phyloP scores from a whole-genome alignment of 2,888 invertebrate species.

The Harpalus rufipes region DNA sequence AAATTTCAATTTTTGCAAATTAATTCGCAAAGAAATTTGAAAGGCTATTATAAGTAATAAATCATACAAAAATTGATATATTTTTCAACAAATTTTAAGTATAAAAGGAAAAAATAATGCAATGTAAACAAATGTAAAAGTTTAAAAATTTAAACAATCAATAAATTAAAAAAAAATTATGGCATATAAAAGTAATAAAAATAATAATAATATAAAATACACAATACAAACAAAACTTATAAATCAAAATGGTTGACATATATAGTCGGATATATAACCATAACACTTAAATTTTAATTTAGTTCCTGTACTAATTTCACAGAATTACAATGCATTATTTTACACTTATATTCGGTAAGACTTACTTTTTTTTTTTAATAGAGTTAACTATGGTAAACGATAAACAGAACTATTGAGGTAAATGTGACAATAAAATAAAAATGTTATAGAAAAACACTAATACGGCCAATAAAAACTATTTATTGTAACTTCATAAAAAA shows the following conservation, averaged over 20 bases:
- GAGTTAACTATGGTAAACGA: neutral
- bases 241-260: constrained; percentile 10
- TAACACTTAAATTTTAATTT: constrained; percentile 6
- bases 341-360: neutral
- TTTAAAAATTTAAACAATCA: constrained; percentile 6
- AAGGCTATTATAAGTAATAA: too few species aligned
- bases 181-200: constrained; percentile 5
- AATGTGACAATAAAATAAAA: too few species aligned
- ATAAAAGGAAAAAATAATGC: too few species aligned
- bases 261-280: constrained; percentile 30
- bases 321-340: constrained; percentile 1
- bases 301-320: neutral
- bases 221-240: neutral
- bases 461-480: neutral
- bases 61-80: too few species aligned
- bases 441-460: neutral
- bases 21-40: too few species aligned
- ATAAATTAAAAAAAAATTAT: constrained; percentile 7
- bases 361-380: neutral
- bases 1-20: too few species aligned
- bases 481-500: neutral
- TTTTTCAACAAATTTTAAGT: too few species aligned
- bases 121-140: neutral
- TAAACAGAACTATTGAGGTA: neutral
- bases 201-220: neutral